phyloP scores from a whole-genome alignment of 2,888 invertebrate species.

The Hirudinaria manillensis region DNA sequence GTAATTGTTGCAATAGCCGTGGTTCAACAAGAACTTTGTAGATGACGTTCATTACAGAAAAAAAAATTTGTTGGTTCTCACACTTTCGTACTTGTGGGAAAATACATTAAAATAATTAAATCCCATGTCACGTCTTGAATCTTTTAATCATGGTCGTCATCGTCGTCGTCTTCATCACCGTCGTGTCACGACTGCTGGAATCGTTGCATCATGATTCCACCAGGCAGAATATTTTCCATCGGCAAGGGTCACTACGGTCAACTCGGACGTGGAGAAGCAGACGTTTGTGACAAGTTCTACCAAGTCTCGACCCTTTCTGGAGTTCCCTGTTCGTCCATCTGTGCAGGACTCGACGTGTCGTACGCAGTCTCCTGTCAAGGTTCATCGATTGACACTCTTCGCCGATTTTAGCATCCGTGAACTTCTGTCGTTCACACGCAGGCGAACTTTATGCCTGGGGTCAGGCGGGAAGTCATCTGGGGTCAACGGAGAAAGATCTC shows the following conservation, averaged over 20 bases:
- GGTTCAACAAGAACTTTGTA: not conserved
- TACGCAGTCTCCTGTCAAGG: slow-evolving; percentile 75
- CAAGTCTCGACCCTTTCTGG: not conserved
- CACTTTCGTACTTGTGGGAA: not conserved
- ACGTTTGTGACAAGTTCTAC: not conserved
- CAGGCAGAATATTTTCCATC: slow-evolving; percentile 26
- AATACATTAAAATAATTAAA: not conserved
- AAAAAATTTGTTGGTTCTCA: not conserved
- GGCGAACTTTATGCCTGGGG: slow-evolving; percentile 81
- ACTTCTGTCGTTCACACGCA: slow-evolving; percentile 45
- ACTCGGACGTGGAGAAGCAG: slow-evolving; percentile 17
- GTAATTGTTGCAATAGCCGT: not conserved
- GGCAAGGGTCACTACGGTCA: slow-evolving; percentile 31
- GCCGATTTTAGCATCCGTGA: no score
- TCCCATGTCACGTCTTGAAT: not conserved
- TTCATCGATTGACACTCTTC: slow-evolving; percentile 43
- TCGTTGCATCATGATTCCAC: not conserved
- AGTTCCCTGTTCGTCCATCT: slow-evolving; percentile 59
- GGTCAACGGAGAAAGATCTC: slow-evolving; percentile 66
- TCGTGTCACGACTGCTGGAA: not conserved
- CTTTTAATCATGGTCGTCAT: not conserved
- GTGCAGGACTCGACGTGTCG: slow-evolving; percentile 61
- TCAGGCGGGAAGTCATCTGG: slow-evolving; percentile 79
- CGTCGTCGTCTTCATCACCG: slow-evolving; percentile 3
- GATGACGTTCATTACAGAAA: not conserved